Base-by-base conservation (phyloP, 1,140 invertebrate genomes). In the Cyphomyrmex costatus region DNA sequence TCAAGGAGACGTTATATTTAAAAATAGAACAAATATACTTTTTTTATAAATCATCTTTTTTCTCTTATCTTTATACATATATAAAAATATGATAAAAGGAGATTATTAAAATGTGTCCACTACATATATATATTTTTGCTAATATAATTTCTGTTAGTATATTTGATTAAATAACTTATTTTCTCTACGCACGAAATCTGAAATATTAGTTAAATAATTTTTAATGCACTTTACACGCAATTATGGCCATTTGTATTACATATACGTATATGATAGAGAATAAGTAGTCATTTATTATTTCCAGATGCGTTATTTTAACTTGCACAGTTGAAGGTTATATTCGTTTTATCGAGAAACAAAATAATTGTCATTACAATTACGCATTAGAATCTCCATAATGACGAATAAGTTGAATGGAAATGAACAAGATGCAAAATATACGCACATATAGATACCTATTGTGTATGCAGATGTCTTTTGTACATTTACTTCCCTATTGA, bases 341-440 rank as follows among this genome's bases (percentile, higher is more conserved):
- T 6, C 1, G 2, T 76, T 42, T 30, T 77, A 63, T 46, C 10
- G 16, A 61, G 16, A 1, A 78, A 49, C 5, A 27, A 3, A 3
- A 30, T 56, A 66, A 80, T 80, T 24, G 19, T 8, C 14, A 19
- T 71, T 14, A 42, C 6, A 3, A 82, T 71, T 71, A 70, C 51
- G 33, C 6, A 4, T 63, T 30, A 58, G 21, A 80, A 19, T 71
- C 16, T 82, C 1, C 36, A 82, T 30, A 73, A 58, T 82, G 78
- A 82, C 51, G 1, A 82, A 82, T 19, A 7, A 36, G 7, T 71
- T 56, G 8, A 46, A 73, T 60, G 27, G 6, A 33, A 73, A 49
- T 24, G 0, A 8, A 12, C 6, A 19, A 71, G 19, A 5, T 8
- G 21, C 12, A 83, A 73, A 60, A 33, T 51, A 66, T 33, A 2